Evolutionary conservation across 2,888 invertebrate species (phyloP), one percentile per base, ranked within the genome.

Genomic region (Podabrus alpinus): DNA sequence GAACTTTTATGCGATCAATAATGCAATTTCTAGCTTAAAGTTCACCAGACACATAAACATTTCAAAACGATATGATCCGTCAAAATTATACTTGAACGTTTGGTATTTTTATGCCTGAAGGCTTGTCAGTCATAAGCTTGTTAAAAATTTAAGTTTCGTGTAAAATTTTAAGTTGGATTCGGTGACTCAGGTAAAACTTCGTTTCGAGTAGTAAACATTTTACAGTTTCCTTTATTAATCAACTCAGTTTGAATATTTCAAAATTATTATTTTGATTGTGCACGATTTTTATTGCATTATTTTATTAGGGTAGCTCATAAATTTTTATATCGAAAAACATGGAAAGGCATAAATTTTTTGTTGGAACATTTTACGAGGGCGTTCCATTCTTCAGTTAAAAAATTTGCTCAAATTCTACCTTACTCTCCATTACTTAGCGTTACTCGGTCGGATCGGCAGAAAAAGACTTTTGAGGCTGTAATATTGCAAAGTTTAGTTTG

Each of bases 251-350:
- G 45, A 45, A 45, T 45, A 45, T 45, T 45, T 45, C n/a, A 45
- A 45, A 45, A 45, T 45, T 45, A 45, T 45, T 45, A 45, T n/a
- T 45, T 45, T 45, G 45, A 45, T 45, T 45, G 45, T 45, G 5
- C 45, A 45, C 64, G 17, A 29, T 19, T 17, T 24, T 70, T 70
- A 70, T 64, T 17, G 45, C 45, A 45, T 64, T 70, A 64, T 70
- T 70, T 69, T 70, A 70, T 64, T 62, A 19, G 62, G 45, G 45
- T 64, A 19, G n/a, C 60, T 71, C 71, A 71, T 71, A 71, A 66
- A 66, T 59, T 71, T 71, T 71, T 71, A 59, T 21, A 45, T 45
- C 45, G n/a, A 45, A 45, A 45, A 45, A 45, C 45, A 45, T 45
- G 45, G 45, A 45, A 45, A 45, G 7, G 4, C 45, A 45, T 45